These are phyloP conservation scores for Leucopsar rothschildi DNA, from an alignment of 2,113 vertebrate genomes.

Conservation along the genomic window DNA sequence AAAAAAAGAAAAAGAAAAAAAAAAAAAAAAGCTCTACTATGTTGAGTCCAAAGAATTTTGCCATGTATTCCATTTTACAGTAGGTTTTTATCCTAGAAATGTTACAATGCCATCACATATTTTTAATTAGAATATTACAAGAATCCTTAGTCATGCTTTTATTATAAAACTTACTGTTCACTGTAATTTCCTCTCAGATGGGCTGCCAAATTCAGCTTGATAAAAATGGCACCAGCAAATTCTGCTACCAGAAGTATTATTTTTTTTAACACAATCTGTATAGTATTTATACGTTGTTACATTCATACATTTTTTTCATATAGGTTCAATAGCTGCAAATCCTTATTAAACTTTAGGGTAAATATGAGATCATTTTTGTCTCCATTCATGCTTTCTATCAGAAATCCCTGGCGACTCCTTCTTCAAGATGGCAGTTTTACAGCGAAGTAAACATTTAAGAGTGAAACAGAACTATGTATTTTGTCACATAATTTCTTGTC, in stretches of 20 bases:
- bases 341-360: background rate
- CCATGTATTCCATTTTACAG: background rate
- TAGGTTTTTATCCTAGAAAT: background rate
- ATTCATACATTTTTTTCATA: background rate
- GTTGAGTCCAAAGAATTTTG: background rate
- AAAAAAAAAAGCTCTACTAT: background rate
- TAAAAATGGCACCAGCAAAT: background rate
- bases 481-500: background rate
- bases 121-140: background rate
- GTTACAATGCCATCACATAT: background rate
- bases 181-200: background rate
- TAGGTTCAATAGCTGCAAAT: background rate
- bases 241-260: background rate
- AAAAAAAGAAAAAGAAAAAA: too few relatives aligned
- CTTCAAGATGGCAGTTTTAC: background rate
- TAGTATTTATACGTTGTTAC: accelerated
- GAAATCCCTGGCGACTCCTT: background rate
- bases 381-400: background rate
- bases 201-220: background rate
- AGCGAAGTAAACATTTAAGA: background rate
- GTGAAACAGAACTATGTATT: background rate
- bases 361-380: background rate
- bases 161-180: background rate
- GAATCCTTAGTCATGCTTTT: background rate
- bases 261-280: background rate